Evolutionary conservation across 2,113 vertebrate genomes (phyloP).

Genomic region (Saccopteryx leptura): DNA sequence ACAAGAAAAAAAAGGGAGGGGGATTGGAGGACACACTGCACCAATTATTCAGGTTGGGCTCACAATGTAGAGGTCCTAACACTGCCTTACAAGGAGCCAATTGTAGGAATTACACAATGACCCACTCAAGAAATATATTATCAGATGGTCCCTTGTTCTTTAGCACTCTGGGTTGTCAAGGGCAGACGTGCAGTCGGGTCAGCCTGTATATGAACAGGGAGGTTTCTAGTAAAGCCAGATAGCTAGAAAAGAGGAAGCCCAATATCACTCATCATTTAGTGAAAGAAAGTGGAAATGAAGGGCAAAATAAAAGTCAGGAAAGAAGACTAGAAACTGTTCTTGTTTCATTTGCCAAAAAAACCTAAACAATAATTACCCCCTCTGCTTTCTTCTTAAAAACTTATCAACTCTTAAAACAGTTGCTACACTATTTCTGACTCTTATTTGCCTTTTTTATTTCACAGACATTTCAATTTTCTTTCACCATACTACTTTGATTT

Average conservation of each 20-base stretch:
- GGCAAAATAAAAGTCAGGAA: slow-evolving; percentile 68
- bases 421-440: not conserved
- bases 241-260: slow-evolving; percentile 69
- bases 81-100: slow-evolving; percentile 80
- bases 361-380: not conserved
- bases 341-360: slow-evolving; percentile 15
- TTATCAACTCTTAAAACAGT: not conserved
- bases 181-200: slow-evolving; percentile 63
- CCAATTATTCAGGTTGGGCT: slow-evolving; percentile 78
- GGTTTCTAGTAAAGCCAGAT: slow-evolving; percentile 72
- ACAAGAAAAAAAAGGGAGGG: slow-evolving; percentile 8
- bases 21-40: slow-evolving; percentile 31
- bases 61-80: slow-evolving; percentile 80
- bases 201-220: slow-evolving; percentile 46
- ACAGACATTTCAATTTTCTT: slow-evolving; percentile 16
- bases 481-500: slow-evolving; percentile 22
- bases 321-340: not conserved
- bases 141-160: slow-evolving; percentile 83
- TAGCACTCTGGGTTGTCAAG: slow-evolving; percentile 81
- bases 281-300: slow-evolving; percentile 23
- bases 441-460: slow-evolving; percentile 32
- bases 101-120: slow-evolving; percentile 85
- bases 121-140: slow-evolving; percentile 79
- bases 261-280: not conserved
- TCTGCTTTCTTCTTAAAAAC: not conserved